Conservation (phyloP, 2,797 vertebrate genomes). For the Ctenochaetus hawaiiensis region DNA sequence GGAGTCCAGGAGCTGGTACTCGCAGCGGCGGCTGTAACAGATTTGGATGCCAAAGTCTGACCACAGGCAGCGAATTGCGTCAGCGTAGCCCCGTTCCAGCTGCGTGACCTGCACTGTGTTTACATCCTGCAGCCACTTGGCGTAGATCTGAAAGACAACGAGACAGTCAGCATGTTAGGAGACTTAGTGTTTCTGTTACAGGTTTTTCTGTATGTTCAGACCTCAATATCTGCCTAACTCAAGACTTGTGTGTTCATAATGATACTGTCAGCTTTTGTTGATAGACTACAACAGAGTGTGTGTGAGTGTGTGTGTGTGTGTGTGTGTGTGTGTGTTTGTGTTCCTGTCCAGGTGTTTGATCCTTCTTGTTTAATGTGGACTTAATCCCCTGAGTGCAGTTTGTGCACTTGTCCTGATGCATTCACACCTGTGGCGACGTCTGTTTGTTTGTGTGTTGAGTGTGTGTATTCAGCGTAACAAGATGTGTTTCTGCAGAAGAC, state of each 20-base stretch:
- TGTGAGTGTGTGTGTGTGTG: slow-evolving; percentile 13
- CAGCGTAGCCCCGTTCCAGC: slow-evolving; percentile 75
- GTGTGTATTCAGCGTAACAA: not conserved
- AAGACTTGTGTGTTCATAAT: slow-evolving; percentile 5
- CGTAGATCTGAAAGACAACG: slow-evolving; percentile 71
- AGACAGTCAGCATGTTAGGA: not conserved
- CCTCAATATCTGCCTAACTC: not conserved
- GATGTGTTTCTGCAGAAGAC: not conserved
- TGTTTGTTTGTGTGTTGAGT: slow-evolving; percentile 5
- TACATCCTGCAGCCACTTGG: slow-evolving; percentile 76
- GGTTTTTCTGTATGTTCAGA: not conserved
- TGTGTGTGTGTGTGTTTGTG: not conserved
- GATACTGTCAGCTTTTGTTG: slow-evolving; percentile 7
- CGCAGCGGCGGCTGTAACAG: slow-evolving; percentile 86
- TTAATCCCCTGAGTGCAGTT: not conserved
- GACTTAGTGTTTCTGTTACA: not conserved
- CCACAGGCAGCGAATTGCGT: slow-evolving; percentile 84
- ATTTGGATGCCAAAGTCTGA: slow-evolving; percentile 79
- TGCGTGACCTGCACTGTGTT: slow-evolving; percentile 77
- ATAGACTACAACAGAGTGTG: not conserved
- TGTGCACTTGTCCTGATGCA: not conserved
- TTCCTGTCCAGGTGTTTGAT: not conserved
- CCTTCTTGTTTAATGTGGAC: slow-evolving; percentile 7
- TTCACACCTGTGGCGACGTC: not conserved
- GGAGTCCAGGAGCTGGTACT: slow-evolving; percentile 89